Conservation (phyloP, 2,888 invertebrate species). For the Pseudococcus jackbeardsleyi region DNA sequence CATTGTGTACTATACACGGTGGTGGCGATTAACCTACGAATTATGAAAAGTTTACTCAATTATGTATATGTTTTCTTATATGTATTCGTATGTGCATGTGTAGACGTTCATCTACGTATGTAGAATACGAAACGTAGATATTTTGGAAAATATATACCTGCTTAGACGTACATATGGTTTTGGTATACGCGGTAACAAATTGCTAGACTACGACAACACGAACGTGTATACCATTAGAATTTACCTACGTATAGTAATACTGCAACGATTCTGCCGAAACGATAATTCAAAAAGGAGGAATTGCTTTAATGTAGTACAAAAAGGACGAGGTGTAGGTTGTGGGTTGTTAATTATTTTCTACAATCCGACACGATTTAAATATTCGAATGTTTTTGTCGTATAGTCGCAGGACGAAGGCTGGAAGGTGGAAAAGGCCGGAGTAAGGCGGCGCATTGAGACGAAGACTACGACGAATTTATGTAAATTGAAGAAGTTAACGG, state of each 20-base stretch:
- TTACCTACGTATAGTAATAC: neutral
- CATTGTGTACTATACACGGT: too few relatives aligned
- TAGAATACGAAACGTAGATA: neutral
- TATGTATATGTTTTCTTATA: neutral
- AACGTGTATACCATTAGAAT: neutral
- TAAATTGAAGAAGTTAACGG: constrained; percentile 43
- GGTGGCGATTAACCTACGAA: neutral
- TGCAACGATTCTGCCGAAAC: constrained; percentile 6
- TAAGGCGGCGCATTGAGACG: neutral
- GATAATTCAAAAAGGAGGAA: constrained; percentile 19
- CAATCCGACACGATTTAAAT: constrained; percentile 16
- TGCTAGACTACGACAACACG: neutral
- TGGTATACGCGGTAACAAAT: neutral
- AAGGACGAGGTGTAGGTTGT: neutral
- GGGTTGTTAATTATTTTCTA: constrained; percentile 36
- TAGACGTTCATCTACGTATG: neutral
- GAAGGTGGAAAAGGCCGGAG: neutral
- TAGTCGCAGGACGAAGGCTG: neutral
- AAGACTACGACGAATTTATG: constrained; percentile 36
- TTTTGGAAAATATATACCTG: neutral
- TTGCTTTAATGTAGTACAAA: constrained; percentile 21
- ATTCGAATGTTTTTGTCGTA: constrained; percentile 1
- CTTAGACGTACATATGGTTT: neutral
- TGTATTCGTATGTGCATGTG: neutral
- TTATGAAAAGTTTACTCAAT: constrained; percentile 28